phyloP scores from a whole-genome alignment of 2,113 vertebrate genomes.

The Ophthalmolycus amberensis region DNA sequence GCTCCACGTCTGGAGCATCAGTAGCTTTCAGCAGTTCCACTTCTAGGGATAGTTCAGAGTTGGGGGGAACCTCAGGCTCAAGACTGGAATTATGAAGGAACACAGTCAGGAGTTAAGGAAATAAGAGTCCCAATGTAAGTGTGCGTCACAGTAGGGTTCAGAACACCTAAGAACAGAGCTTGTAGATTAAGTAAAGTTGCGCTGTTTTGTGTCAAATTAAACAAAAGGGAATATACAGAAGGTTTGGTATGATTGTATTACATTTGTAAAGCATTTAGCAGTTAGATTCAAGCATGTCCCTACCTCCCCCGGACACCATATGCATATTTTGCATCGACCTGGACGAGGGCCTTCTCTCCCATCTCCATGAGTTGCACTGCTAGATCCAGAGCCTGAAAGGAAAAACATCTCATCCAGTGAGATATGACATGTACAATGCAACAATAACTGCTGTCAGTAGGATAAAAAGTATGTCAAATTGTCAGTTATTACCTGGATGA shows the following conservation, averaged over 20 bases:
- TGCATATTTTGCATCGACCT: constrained; percentile 91
- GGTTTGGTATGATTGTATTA: neutral
- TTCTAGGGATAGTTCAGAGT: constrained; percentile 86
- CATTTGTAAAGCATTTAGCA: neutral
- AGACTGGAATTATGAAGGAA: constrained; percentile 51
- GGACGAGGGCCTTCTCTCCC: constrained; percentile 88
- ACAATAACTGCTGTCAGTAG: neutral
- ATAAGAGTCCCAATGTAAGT: neutral
- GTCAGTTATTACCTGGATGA: constrained; percentile 88
- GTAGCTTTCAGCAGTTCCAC: constrained; percentile 86
- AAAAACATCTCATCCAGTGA: neutral
- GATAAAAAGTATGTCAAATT: neutral
- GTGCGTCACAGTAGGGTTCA: neutral
- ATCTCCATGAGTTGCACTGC: constrained; percentile 92
- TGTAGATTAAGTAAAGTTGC: neutral
- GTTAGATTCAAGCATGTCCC: neutral
- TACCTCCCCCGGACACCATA: constrained; percentile 92
- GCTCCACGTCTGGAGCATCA: constrained; percentile 89
- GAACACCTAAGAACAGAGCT: neutral
- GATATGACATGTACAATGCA: neutral
- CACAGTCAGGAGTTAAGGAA: neutral
- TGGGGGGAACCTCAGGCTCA: constrained; percentile 86
- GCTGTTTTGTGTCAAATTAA: neutral
- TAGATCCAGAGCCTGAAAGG: constrained; percentile 90
- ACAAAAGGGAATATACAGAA: neutral